These are phyloP conservation scores for Drosophila nr. perissopoda DNA, from an alignment of 2,888 invertebrate genomes.

Conservation along the genomic window DNA sequence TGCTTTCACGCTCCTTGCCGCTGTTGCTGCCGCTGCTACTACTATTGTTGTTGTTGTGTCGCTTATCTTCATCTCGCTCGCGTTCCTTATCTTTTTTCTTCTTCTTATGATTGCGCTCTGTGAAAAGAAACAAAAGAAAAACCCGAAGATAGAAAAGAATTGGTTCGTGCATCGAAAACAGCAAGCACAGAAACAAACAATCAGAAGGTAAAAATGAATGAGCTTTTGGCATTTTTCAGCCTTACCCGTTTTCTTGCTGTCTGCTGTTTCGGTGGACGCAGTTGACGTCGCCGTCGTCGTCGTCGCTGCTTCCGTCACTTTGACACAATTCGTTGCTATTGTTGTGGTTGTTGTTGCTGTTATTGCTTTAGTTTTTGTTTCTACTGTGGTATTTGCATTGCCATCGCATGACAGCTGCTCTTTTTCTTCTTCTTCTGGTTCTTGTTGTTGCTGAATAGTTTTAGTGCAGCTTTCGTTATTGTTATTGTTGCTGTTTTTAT, in stretches of 20 bases:
- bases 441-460: constrained; percentile 36
- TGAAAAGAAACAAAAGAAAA: constrained; percentile 10
- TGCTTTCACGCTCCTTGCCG: constrained; percentile 8
- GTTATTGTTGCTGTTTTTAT: constrained; percentile 32
- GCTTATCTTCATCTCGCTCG: constrained; percentile 70
- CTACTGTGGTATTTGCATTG: constrained; percentile 60
- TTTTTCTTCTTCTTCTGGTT: constrained; percentile 38
- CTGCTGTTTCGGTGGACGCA: constrained; percentile 38
- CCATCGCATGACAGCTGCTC: constrained; percentile 50
- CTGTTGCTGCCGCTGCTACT: not conserved
- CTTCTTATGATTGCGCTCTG: constrained; percentile 82
- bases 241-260: constrained; percentile 58
- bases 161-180: constrained; percentile 21
- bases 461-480: constrained; percentile 39
- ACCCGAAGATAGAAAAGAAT: constrained; percentile 15
- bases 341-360: constrained; percentile 18
- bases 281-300: constrained; percentile 14
- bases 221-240: constrained; percentile 58
- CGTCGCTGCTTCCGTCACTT: constrained; percentile 45
- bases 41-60: constrained; percentile 28
- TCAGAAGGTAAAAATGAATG: constrained; percentile 25
- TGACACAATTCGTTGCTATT: constrained; percentile 52
- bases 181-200: constrained; percentile 17
- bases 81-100: constrained; percentile 84
- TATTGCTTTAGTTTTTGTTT: constrained; percentile 31